Evolutionary conservation across 2,797 vertebrate genomes (phyloP).

Genomic region (Notolepis coatsorum): DNA sequence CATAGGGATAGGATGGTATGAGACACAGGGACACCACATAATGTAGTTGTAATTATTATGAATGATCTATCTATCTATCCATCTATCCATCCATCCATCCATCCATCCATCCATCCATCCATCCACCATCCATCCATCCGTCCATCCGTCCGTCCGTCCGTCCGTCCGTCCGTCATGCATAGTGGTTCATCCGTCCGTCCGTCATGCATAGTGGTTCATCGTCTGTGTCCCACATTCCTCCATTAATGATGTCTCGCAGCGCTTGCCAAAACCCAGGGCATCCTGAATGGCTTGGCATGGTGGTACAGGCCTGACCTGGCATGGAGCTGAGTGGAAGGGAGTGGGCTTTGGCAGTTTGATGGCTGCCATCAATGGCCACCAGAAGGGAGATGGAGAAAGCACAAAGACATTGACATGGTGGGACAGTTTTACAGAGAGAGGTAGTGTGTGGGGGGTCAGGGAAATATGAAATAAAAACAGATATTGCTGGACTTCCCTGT

Average conservation of each 20-base stretch:
- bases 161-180: too few species aligned
- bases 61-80: not conserved
- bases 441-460: not conserved
- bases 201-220: too few species aligned
- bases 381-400: not conserved
- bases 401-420: not conserved
- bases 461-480: slow-evolving; percentile 14
- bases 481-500: slow-evolving; percentile 13
- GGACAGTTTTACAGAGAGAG: slow-evolving; percentile 1
- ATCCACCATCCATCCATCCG: not conserved
- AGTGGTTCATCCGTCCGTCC: too few species aligned
- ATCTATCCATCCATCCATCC: slow-evolving; percentile 5
- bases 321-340: slow-evolving; percentile 5
- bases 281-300: not conserved
- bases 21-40: too few species aligned
- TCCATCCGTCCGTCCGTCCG: not conserved
- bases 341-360: slow-evolving; percentile 16
- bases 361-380: too few species aligned
- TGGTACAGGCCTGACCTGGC: slow-evolving; percentile 29
- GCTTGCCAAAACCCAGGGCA: slow-evolving; percentile 20
- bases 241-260: slow-evolving; percentile 6
- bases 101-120: slow-evolving; percentile 7
- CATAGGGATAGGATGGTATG: too few species aligned
- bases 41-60: too few species aligned
- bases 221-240: not conserved